A percentile compares a stretch with the other conserved stretches of the same genome.
Evolutionary conservation across 2,888 invertebrate species (phyloP).

Genomic region (Thumatha senex): DNA sequence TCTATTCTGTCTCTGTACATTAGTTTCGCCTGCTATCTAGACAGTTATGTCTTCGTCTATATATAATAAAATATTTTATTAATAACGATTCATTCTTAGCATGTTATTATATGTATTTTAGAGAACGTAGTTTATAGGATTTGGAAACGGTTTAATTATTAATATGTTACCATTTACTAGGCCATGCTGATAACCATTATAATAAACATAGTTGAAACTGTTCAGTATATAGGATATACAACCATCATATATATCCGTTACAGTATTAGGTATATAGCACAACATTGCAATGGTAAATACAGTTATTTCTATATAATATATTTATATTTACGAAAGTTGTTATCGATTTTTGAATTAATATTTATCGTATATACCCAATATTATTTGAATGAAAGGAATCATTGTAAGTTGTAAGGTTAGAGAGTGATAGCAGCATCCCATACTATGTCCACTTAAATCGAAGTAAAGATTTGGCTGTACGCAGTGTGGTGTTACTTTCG

Average conservation of each 20-base stretch:
- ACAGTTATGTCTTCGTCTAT: slow-evolving; percentile 28
- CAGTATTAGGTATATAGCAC: slow-evolving; percentile 53
- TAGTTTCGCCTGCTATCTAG: slow-evolving; percentile 68
- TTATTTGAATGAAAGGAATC: slow-evolving; percentile 45
- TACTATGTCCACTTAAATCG: slow-evolving; percentile 70
- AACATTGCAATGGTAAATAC: slow-evolving; percentile 43
- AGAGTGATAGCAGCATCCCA: slow-evolving; percentile 73
- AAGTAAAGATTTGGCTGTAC: slow-evolving; percentile 69
- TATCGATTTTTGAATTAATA: slow-evolving; percentile 46
- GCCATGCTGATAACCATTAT: slow-evolving; percentile 38
- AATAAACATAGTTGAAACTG: slow-evolving; percentile 41
- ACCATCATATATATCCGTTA: slow-evolving; percentile 25
- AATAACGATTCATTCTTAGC: slow-evolving; percentile 74
- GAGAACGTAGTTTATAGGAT: slow-evolving; percentile 69
- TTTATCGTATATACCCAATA: slow-evolving; percentile 43
- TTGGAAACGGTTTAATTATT: slow-evolving; percentile 63
- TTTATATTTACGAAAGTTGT: slow-evolving; percentile 47
- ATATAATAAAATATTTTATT: slow-evolving; percentile 63
- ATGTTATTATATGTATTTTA: slow-evolving; percentile 53
- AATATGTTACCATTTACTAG: slow-evolving; percentile 62
- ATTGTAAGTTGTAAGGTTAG: slow-evolving; percentile 54
- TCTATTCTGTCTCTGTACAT: slow-evolving; percentile 63
- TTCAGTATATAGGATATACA: slow-evolving; percentile 27
- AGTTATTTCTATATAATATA: slow-evolving; percentile 37
- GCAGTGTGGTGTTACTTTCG: slow-evolving; percentile 64